These are phyloP conservation scores for Caenorhabditis latens DNA, from an alignment of 1,140 invertebrate genomes.

Conservation along the genomic window DNA sequence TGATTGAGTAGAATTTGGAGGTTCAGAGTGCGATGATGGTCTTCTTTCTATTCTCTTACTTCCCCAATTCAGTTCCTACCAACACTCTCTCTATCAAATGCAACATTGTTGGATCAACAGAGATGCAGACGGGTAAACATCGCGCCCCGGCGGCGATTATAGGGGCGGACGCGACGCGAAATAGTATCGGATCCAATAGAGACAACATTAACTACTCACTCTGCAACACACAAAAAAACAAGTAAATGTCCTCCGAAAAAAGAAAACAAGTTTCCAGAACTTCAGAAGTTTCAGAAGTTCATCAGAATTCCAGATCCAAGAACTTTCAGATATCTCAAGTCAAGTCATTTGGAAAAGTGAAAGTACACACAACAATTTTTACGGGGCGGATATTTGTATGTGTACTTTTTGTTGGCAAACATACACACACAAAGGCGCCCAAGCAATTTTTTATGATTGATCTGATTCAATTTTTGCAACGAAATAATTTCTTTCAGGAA, in stretches of 20 bases:
- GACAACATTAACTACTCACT: slow-evolving; percentile 40
- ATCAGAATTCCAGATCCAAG: not conserved
- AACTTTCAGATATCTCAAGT: not conserved
- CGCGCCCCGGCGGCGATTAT: slow-evolving; percentile 49
- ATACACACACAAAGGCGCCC: slow-evolving; percentile 42
- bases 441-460: slow-evolving; percentile 55
- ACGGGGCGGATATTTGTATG: slow-evolving; percentile 47
- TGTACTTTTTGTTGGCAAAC: slow-evolving; percentile 56
- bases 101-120: slow-evolving; percentile 54
- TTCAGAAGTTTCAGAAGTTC: not conserved
- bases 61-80: slow-evolving; percentile 14
- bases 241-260: slow-evolving; percentile 7
- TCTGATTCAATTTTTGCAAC: slow-evolving; percentile 57
- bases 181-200: slow-evolving; percentile 44
- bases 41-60: no score
- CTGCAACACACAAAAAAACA: slow-evolving; percentile 3
- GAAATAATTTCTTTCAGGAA: not conserved
- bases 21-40: slow-evolving; percentile 15
- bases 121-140: slow-evolving; percentile 54
- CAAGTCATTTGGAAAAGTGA: slow-evolving; percentile 1
- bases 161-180: not conserved
- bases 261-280: slow-evolving; percentile 11
- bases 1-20: slow-evolving; percentile 44
- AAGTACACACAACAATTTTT: slow-evolving; percentile 47
- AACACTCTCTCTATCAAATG: slow-evolving; percentile 43